Evolutionary conservation across 2,797 vertebrate species (phyloP), one percentile per base, ranked within the genome.

Genomic region (Paratrypauchen microcephalus): DNA sequence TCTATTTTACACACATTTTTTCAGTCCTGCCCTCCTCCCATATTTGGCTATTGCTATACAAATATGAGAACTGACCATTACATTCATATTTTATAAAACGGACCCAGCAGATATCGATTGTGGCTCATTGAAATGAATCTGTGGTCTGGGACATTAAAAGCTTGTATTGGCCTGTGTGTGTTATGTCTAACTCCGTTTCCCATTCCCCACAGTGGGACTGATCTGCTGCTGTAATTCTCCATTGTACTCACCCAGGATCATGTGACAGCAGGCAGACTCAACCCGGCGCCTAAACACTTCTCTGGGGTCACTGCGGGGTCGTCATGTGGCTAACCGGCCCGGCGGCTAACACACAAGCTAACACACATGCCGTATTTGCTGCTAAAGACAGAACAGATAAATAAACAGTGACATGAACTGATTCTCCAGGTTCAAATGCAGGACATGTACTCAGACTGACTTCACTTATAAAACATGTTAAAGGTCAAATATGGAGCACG

Each of bases 231-330:
- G 88, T 92, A 92, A 92, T 93, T 85, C 89, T 86, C 89, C 83
- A 90, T 92, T 93, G 93, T 93, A 86, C 92, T 87, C 70, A 77
- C 80, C 83, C 77, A 81, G 70, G 88, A 92, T 94, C 93, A 94
- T 93, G 92, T 94, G 92, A 93, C 93, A 87, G 78, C 70, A 93
- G 88, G 93, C 92, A 93, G 92, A 92, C 92, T 87, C 83, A 87
- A 86, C 83, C 78, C 85, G 91, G 91, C 91, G 92, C 91, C 92
- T 92, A 91, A 90, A 91, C 76, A 69, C 90, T 91, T 91, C 88
- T 90, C 83, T 86, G 84, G 88, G 91, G 91, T 92, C 90, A 91
- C 36, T 60, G 71, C 69, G 80, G 88, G 90, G 89, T 91, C 82
- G 79, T 92, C 90, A 91, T 92, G 87, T 91, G 89, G 92, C 89